Evolutionary conservation across 2,113 vertebrate species (phyloP), one percentile per base, ranked within the genome.

Genomic region (Nematolebias whitei): DNA sequence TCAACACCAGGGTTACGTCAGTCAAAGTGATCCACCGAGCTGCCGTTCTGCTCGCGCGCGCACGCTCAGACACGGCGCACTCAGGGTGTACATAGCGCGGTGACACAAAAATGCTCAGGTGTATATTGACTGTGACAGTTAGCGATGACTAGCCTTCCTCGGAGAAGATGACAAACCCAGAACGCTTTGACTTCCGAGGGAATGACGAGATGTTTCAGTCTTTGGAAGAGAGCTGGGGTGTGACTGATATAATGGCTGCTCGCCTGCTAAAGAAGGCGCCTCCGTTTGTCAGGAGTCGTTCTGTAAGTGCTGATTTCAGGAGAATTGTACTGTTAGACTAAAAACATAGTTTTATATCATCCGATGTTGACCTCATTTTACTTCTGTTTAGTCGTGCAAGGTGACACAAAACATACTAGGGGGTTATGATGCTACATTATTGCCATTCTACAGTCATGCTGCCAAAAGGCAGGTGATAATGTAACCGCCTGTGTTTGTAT

Each of bases 1-100:
- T 91, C 90, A 91, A 84, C 87, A 83, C 84, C 82, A 68, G 81
- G 90, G 90, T 90, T 89, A 87, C 87, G 87, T 90, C 90, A 90
- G 87, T 91, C 85, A 89, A 87, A 90, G 85, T 87, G 86, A 90
- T 86, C 88, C 85, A 77, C 63, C 55, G 80, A 79, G 76, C 86
- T 78, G 80, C 75, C 79, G 85, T 85, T 88, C 86, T 83, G 86
- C 83, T 84, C 67, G 76, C 78, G 56, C 79, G 85, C 85, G 77
- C 83, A 71, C 32, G 69, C 53, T 63, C 32, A 85, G 78, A 82
- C 88, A 81, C 78, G 57, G 68, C 88, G 84, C 83, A 82, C 84
- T 83, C 88, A 83, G 75, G 74, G 83, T 66, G 81, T 78, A 80
- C 79, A 74, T 80, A 73, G 87, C 69, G 53, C 26, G 74, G 84